phyloP scores from a whole-genome alignment of 2,888 invertebrate genomes.

The Rotaria sp. region DNA sequence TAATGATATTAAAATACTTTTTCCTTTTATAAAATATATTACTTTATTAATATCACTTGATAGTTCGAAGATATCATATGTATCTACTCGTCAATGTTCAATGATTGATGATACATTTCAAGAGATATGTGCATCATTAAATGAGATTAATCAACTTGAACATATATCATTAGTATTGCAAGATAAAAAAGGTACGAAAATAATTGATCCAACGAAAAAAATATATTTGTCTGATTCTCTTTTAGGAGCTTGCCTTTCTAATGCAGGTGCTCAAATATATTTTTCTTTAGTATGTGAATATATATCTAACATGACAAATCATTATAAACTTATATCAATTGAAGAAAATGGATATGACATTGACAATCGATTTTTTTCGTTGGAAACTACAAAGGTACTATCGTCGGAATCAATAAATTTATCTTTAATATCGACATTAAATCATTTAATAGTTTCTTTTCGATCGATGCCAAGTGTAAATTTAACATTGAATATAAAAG shows the following conservation, averaged over 20 bases:
- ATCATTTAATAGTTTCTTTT: conserved; percentile 10
- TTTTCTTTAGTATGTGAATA: background rate
- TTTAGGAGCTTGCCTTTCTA: background rate
- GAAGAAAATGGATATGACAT: background rate
- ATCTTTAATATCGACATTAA: background rate
- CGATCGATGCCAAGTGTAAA: background rate
- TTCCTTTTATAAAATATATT: background rate
- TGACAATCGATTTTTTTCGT: background rate
- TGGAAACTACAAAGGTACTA: background rate
- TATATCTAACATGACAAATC: background rate
- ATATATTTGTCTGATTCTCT: background rate
- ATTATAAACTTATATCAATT: background rate
- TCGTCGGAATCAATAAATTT: background rate
- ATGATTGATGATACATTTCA: background rate
- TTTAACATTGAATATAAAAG: background rate
- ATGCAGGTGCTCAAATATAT: background rate
- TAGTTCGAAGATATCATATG: background rate
- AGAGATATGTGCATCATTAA: background rate
- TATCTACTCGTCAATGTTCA: background rate
- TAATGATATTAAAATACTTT: background rate
- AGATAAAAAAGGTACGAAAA: background rate
- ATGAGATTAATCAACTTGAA: background rate
- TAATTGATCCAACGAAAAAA: background rate
- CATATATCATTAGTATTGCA: background rate
- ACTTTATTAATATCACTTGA: background rate